Conservation (phyloP, 2,797 vertebrate species). For the Acipenser oxyrinchus region DNA sequence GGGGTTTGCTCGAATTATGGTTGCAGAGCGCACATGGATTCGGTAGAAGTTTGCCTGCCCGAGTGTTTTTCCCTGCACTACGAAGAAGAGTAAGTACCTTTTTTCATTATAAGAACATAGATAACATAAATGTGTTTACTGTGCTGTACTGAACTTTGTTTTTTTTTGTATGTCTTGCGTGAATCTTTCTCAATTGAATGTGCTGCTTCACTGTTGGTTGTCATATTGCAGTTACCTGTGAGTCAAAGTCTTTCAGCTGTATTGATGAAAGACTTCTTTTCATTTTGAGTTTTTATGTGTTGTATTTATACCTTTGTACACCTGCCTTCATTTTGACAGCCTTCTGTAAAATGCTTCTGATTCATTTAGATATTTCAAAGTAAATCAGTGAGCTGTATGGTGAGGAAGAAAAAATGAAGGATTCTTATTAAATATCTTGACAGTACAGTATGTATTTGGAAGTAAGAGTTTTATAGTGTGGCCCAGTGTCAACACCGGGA, state of each 20-base stretch:
- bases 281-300: too few species aligned
- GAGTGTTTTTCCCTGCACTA: slow-evolving; percentile 98
- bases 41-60: slow-evolving; percentile 93
- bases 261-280: too few species aligned
- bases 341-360: too few species aligned
- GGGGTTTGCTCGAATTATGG: slow-evolving; percentile 78
- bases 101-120: slow-evolving; percentile 41
- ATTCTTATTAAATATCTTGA: too few species aligned
- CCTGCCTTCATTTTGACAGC: too few species aligned
- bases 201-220: slow-evolving; percentile 44
- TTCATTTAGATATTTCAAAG: too few species aligned
- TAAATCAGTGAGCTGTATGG: too few species aligned
- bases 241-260: slow-evolving; percentile 40
- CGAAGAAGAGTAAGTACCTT: slow-evolving; percentile 99
- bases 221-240: slow-evolving; percentile 41
- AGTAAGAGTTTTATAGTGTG: too few species aligned
- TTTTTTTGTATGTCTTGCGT: slow-evolving; percentile 31
- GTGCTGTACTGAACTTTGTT: slow-evolving; percentile 27
- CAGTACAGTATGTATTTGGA: too few species aligned
- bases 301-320: too few species aligned
- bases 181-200: slow-evolving; percentile 41
- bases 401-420: too few species aligned
- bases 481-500: too few species aligned
- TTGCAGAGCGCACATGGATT: slow-evolving; percentile 93
- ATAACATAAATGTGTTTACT: not conserved